Evolutionary conservation across 1,140 invertebrate species (phyloP), one percentile per base, ranked within the genome.

Genomic region (Solenopsis fugax): DNA sequence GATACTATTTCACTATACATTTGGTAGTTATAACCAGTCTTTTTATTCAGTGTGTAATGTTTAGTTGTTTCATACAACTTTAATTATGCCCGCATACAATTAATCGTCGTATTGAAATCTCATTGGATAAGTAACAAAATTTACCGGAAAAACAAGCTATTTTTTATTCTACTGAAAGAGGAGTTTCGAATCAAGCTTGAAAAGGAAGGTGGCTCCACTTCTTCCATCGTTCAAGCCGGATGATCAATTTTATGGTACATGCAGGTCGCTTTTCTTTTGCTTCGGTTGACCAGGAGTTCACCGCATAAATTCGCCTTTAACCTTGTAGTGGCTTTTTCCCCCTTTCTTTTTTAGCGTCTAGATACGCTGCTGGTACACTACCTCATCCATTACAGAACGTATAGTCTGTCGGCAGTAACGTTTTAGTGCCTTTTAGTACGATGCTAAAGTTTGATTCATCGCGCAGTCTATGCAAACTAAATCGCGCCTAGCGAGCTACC

Each of bases 371-470:
- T 24, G 12, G 29, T 67, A 69, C 9, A 34, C 24, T 69, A 54
- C 13, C 50, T 69, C 64, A 81, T 81, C 64, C 77, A 81, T 81
- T 71, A 81, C 62, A 41, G 29, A 69, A 16, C 21, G 21, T 41
- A 18, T 52, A 76, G 48, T n/a, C n/a, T 69, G 77, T 56, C 77
- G 50, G 50, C 21, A 18, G 41, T 13, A 81, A 69, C 64, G 48
- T 54, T 69, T 81, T 69, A 81, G 64, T 81, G 16, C 16, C 64
- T 69, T 81, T 81, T 81, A 81, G 34, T 41, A 24, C 21, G 50
- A 52, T 81, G 50, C 77, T 80, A 69, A 80, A 69, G 48, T 81
- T 81, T 81, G 77, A 81, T 81, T 81, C 64, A 81, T 81, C 13
- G 34, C 34, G 6, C n/a, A 37, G 48, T 80, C 77, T 54, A 52